Evolutionary conservation across 2,888 invertebrate species (phyloP), one percentile per base, ranked within the genome.

Genomic region (Glaucopsyche alexis): DNA sequence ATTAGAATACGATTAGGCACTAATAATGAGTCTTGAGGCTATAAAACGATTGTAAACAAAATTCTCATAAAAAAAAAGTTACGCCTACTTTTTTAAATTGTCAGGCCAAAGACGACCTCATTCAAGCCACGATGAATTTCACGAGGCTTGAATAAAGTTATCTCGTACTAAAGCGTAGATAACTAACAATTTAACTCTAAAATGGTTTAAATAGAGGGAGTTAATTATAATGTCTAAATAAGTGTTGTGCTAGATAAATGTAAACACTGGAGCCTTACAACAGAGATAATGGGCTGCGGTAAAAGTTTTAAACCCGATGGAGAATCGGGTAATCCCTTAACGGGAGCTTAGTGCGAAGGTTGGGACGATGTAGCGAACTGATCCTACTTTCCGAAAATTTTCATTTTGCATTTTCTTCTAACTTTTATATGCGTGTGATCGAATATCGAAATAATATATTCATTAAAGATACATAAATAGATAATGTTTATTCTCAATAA

Each of bases 271-370:
- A 75, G 79, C 79, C 80, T 82, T 81, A 84, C 83, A 84, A 82
- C 81, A 79, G 81, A 84, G 83, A 83, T 85, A 81, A 82, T 79
- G 78, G 80, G 80, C 78, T 78, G 79, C 79, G 75, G 77, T 75
- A 78, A 80, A 88, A 88, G 83, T 89, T 88, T 81, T 78, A 79
- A 84, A 84, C 84, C 87, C 82, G 78, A 79, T 83, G 85, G 86
- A 86, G 85, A 83, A 81, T 82, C 81, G 82, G 81, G 83, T 88
- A 89, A 87, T 88, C 87, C 86, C 79, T 84, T 86, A 87, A 78
- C 76, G 83, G 85, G 81, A 81, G 79, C 75, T 75, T 76, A 73
- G 76, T 74, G 75, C 77, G 76, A 76, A 75, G 77, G 73, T 74
- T 73, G 76, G 76, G 73, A 73, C 77, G 77, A 77, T 74, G 74